Conservation (phyloP, 2,113 vertebrate genomes). For the Pelecanus crispus region DNA sequence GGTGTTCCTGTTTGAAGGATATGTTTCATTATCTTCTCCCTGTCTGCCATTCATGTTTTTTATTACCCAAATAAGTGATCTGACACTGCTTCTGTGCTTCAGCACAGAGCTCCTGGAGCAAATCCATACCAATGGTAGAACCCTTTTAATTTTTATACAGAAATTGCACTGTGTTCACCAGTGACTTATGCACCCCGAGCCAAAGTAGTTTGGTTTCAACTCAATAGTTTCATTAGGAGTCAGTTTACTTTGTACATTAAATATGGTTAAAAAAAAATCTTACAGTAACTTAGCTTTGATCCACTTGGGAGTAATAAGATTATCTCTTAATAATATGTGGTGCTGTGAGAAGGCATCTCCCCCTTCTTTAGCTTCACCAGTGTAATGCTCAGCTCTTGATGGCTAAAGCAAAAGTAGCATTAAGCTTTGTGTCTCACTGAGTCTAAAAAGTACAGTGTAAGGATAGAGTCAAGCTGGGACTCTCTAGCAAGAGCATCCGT, state of each 20-base stretch:
- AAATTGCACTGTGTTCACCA: neutral
- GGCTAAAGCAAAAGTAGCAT: neutral
- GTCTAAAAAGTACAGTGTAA: neutral
- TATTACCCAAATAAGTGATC: neutral
- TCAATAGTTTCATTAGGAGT: neutral
- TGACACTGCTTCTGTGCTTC: neutral
- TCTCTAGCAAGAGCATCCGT: neutral
- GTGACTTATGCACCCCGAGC: neutral
- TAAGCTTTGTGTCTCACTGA: neutral
- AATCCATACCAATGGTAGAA: slow-evolving; percentile 32
- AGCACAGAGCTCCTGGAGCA: slow-evolving; percentile 6
- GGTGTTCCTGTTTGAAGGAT: slow-evolving; percentile 55
- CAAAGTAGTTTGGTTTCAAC: neutral
- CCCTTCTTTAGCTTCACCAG: neutral
- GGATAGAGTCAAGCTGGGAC: neutral
- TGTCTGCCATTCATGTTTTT: slow-evolving; percentile 10
- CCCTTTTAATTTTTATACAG: neutral
- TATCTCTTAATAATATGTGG: neutral
- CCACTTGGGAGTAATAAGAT: neutral
- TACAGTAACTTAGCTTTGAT: neutral
- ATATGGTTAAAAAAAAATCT: neutral
- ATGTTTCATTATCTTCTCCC: slow-evolving; percentile 54
- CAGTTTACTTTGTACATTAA: slow-evolving; percentile 15
- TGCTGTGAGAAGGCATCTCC: neutral
- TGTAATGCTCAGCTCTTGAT: neutral